Percentiles rank a stretch among this genome's conserved stretches.
phyloP scores from a whole-genome alignment of 2,888 invertebrate species.

The Romanomermis culicivorax region DNA sequence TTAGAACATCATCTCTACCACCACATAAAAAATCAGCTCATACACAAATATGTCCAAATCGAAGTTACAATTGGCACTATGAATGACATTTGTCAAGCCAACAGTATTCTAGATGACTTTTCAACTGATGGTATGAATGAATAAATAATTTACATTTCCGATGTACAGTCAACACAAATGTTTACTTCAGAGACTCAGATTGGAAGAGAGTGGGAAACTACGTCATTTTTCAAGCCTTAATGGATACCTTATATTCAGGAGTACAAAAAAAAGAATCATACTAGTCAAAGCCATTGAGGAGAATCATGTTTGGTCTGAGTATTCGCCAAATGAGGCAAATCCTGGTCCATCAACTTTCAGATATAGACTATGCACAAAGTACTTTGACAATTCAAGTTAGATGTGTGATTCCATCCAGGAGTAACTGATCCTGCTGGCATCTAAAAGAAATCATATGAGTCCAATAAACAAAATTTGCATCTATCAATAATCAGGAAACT shows the following conservation, averaged over 20 bases:
- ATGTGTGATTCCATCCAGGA: not conserved
- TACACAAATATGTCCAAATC: not conserved
- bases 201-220: not conserved
- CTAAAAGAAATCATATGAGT: not conserved
- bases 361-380: not conserved
- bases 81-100: not conserved
- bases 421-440: no score
- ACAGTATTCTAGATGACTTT: not conserved
- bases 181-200: no score
- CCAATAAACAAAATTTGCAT: not conserved
- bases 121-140: not conserved
- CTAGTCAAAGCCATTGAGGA: not conserved
- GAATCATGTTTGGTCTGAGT: not conserved
- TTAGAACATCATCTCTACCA: not conserved
- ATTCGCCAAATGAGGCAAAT: not conserved
- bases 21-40: not conserved
- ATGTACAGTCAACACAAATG: not conserved
- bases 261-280: not conserved
- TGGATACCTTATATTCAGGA: not conserved
- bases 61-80: not conserved
- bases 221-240: not conserved
- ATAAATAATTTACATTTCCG: not conserved
- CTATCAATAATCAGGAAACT: not conserved
- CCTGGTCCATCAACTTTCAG: not conserved
- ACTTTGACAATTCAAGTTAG: not conserved